These are phyloP conservation scores for Hydrotaea cyrtoneurina DNA, from an alignment of 2,888 invertebrate genomes.

Conservation along the genomic window DNA sequence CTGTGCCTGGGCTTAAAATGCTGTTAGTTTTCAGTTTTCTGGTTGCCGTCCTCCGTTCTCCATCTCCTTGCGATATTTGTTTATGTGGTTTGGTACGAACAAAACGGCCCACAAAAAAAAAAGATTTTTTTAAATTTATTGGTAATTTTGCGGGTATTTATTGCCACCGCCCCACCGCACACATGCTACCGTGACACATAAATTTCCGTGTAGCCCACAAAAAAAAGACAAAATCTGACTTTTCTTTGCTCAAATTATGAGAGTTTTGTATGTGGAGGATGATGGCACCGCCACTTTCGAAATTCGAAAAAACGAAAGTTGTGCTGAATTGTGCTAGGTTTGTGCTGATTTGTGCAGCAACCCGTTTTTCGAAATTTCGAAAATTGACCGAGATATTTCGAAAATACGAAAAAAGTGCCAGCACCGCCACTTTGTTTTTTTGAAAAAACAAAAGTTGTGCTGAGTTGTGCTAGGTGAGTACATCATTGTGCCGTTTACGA, in stretches of 20 bases:
- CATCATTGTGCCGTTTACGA: no score
- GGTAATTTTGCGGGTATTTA: conserved; percentile 66
- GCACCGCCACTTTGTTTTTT: no score
- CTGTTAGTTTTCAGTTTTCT: conserved; percentile 7
- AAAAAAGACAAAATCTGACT: background rate
- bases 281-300: no score
- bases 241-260: conserved; percentile 13
- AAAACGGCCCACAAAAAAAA: background rate
- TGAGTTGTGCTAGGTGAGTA: no score
- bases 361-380: no score
- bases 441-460: no score
- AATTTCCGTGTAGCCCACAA: conserved; percentile 8
- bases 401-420: no score
- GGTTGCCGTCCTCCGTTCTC: conserved; percentile 22
- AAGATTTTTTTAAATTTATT: conserved; percentile 46
- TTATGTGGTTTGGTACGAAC: background rate
- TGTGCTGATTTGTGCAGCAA: no score
- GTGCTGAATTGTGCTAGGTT: no score
- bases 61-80: conserved; percentile 16
- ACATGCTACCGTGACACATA: conserved; percentile 67
- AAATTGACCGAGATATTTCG: no score
- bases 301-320: no score
- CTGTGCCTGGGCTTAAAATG: conserved; percentile 55
- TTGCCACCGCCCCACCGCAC: conserved; percentile 33
- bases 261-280: conserved; percentile 30